phyloP scores from a whole-genome alignment of 2,888 invertebrate genomes.

The Melanchra persicariae region DNA sequence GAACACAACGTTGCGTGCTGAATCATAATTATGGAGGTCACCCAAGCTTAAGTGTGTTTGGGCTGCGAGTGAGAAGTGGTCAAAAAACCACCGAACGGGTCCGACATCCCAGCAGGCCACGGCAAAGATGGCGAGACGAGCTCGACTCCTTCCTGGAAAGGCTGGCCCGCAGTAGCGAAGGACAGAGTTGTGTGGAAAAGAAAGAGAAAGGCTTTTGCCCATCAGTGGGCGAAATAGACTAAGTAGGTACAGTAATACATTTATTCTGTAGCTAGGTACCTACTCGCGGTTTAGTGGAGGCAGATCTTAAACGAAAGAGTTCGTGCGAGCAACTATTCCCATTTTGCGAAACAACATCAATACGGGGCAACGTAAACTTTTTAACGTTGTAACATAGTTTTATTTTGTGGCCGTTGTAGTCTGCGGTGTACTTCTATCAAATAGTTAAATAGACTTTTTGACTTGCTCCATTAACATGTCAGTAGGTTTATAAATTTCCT shows the following conservation, averaged over 20 bases:
- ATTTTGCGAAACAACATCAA: not conserved
- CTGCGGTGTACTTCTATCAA: too few species aligned
- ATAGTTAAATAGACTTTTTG: not conserved
- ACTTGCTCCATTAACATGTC: not conserved
- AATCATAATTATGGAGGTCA: not conserved
- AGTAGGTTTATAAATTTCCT: not conserved
- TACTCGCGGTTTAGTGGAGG: not conserved
- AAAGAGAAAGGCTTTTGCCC: too few species aligned
- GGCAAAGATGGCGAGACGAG: too few species aligned
- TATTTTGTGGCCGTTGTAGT: not conserved
- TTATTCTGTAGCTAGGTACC: not conserved
- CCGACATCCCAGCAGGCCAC: too few species aligned
- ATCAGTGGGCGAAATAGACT: not conserved
- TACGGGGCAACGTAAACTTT: not conserved
- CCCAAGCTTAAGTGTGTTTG: too few species aligned
- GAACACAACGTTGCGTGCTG: too few species aligned
- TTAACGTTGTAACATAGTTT: not conserved
- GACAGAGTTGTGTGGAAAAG: too few species aligned
- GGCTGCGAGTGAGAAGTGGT: too few species aligned
- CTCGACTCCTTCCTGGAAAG: too few species aligned
- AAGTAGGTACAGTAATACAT: not conserved
- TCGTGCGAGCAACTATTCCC: not conserved
- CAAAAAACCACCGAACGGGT: too few species aligned
- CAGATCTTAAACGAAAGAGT: not conserved
- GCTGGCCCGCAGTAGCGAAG: too few species aligned